Base-by-base conservation (phyloP, 2,113 vertebrate genomes). In the Pterophyllum scalare region DNA sequence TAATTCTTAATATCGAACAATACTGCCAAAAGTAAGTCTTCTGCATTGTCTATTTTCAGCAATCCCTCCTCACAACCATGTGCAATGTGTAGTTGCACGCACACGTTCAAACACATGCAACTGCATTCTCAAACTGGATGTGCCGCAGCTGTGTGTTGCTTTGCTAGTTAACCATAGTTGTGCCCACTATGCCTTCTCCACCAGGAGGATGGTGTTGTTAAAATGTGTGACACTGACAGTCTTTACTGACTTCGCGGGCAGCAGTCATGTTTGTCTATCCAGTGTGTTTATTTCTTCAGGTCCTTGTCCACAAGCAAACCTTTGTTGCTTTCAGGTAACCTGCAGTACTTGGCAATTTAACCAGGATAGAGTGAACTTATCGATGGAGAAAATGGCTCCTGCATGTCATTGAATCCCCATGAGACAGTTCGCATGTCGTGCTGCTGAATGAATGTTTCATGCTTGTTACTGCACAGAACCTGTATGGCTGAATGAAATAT, bases 351-450 rank as follows among this genome's bases (percentile, higher is more conserved):
- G 1, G 24, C 38, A 46, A 72, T 72, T 84, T 15, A 72, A 43
- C 49, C 12, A 46, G 43, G 17, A 31, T 31, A 49, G 52, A 59
- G 19, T 28, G 28, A 65, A 38, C 15, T 28, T 43, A 49, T 75
- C 26, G 22, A 7, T 26, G 24, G 60, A 26, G 3, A 15, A 65
- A 43, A 85, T 15, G 58, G 26, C 64, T 12, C 2, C 40, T 31
- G 75, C 5, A 0, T 79, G 67, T 64, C 74, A 65, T 31, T 52
- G 62, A 60, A 74, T 74, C 80, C 81, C 75, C 62, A 64, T 61
- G 79, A 87, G 79, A 78, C 74, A 67, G 62, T 61, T 87, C 85
- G 78, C 72, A 26, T 77, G 43, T 79, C 54, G 61, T 28, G 15
- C 14, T 26, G 54, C 56, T 81, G 61, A 81, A 85, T 64, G 70